Evolutionary conservation across 2,888 invertebrate genomes (phyloP).

Genomic region (Coecobrya sp.): DNA sequence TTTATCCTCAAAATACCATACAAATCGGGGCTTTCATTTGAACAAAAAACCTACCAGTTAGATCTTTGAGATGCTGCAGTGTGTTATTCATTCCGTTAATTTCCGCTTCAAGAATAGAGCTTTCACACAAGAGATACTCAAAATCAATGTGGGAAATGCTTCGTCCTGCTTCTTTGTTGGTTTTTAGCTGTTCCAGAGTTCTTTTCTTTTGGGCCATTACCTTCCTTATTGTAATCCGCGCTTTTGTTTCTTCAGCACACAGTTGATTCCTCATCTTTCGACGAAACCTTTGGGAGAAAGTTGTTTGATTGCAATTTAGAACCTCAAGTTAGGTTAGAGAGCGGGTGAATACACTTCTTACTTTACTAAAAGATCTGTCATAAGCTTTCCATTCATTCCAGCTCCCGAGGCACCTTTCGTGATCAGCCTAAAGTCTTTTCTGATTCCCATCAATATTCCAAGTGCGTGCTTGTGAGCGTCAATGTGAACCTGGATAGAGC

Average conservation of each 20-base stretch:
- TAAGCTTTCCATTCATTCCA: slow-evolving; percentile 74
- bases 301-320: neutral
- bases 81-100: slow-evolving; percentile 78
- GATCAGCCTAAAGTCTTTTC: slow-evolving; percentile 74
- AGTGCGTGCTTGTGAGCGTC: slow-evolving; percentile 79
- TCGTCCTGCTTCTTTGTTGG: slow-evolving; percentile 71
- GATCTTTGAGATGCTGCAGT: slow-evolving; percentile 75
- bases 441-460: slow-evolving; percentile 67
- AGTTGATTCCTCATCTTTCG: slow-evolving; percentile 79
- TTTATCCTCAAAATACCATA: too few species aligned
- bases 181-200: slow-evolving; percentile 71
- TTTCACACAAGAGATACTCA: slow-evolving; percentile 76
- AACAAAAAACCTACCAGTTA: too few species aligned
- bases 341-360: neutral
- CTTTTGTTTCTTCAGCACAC: slow-evolving; percentile 76
- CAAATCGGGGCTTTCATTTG: too few species aligned
- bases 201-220: slow-evolving; percentile 66
- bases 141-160: slow-evolving; percentile 79
- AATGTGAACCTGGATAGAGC: slow-evolving; percentile 76
- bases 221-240: slow-evolving; percentile 76
- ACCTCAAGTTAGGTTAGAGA: neutral
- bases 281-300: slow-evolving; percentile 27
- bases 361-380: slow-evolving; percentile 76
- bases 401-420: slow-evolving; percentile 60
- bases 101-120: slow-evolving; percentile 70